These are phyloP conservation scores for Hoplostethus mediterraneus DNA, from an alignment of 2,797 vertebrate genomes.

Conservation along the genomic window DNA sequence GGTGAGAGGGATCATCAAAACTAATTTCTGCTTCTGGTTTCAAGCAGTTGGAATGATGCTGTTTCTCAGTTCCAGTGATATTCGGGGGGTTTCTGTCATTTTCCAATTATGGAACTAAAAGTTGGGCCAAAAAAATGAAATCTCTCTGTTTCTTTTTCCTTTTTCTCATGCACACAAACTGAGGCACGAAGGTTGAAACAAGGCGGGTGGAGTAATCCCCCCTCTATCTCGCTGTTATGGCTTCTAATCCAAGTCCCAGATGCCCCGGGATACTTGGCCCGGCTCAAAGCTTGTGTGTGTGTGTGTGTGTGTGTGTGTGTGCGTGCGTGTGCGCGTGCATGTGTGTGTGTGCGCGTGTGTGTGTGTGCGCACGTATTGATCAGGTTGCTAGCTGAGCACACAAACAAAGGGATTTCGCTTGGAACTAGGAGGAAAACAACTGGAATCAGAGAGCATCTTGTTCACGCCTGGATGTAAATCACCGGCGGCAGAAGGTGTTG, in stretches of 20 bases:
- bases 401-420: not conserved
- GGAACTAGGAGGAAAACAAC: not conserved
- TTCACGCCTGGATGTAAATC: not conserved
- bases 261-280: not conserved
- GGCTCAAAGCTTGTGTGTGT: not conserved
- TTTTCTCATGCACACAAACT: not conserved
- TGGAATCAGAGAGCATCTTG: not conserved
- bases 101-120: no score
- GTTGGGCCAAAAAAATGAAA: not conserved
- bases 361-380: not conserved
- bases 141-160: not conserved
- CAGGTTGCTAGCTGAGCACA: not conserved
- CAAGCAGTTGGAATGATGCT: no score
- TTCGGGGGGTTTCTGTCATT: no score
- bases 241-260: conserved; percentile 11
- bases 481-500: not conserved
- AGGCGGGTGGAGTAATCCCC: not conserved
- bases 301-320: conserved; percentile 6
- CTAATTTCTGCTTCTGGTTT: no score
- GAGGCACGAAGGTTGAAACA: not conserved
- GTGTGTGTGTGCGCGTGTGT: not conserved
- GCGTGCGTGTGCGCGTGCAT: not conserved
- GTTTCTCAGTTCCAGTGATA: no score
- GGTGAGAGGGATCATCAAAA: no score
- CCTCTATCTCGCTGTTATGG: conserved; percentile 6